These are phyloP conservation scores for Diarsia dahlii DNA, from an alignment of 2,888 invertebrate genomes.

Conservation along the genomic window DNA sequence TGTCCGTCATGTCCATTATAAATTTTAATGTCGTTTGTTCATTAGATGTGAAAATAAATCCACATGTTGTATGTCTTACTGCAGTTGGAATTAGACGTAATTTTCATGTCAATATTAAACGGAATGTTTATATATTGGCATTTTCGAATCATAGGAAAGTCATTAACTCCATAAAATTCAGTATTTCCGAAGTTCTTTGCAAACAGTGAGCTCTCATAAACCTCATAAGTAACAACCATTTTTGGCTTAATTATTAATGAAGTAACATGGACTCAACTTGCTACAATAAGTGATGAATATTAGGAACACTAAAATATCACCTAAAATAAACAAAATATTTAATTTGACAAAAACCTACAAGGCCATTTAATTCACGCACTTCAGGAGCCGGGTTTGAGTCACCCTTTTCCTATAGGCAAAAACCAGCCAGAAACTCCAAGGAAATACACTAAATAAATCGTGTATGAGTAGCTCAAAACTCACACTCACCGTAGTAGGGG, in stretches of 20 bases:
- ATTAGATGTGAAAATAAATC: not conserved
- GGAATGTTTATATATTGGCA: not conserved
- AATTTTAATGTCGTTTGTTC: not conserved
- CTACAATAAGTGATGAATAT: not conserved
- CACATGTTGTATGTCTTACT: not conserved
- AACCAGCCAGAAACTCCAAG: no score
- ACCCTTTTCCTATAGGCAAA: no score
- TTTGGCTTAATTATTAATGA: not conserved
- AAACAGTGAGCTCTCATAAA: no score
- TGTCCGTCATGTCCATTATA: not conserved
- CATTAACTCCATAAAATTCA: no score
- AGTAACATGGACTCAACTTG: not conserved
- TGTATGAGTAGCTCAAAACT: not conserved
- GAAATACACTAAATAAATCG: not conserved
- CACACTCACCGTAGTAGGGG: constrained; percentile 55
- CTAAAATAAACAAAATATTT: no score
- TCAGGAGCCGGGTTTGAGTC: no score
- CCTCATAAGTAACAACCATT: not conserved
- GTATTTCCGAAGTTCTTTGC: no score
- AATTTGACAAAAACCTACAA: no score
- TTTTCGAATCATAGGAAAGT: no score
- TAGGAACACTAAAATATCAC: no score
- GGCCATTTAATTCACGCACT: no score
- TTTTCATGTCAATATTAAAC: not conserved
- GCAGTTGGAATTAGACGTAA: not conserved